Conservation (phyloP, 2,888 invertebrate species). For the Bombylius discolor region DNA sequence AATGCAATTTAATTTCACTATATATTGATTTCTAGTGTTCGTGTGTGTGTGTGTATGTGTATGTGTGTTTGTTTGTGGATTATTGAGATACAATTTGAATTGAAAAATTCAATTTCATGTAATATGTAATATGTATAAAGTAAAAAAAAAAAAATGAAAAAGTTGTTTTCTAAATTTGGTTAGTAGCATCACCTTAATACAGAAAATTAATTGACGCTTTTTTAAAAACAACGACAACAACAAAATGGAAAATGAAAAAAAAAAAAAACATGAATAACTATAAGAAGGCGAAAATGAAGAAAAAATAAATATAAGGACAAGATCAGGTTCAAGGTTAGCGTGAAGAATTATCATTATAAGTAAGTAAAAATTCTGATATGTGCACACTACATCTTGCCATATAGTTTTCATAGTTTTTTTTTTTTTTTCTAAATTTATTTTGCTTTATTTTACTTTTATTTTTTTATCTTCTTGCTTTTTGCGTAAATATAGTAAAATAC, state of each 20-base stretch:
- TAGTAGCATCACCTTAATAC: neutral
- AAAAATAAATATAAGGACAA: neutral
- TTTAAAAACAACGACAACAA: no score
- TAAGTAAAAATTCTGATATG: neutral
- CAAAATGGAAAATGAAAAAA: no score
- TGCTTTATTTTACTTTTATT: neutral
- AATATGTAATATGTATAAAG: no score
- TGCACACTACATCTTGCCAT: neutral
- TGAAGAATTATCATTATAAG: neutral
- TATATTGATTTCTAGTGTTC: no score
- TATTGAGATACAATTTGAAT: no score
- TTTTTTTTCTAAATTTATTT: neutral
- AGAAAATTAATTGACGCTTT: neutral
- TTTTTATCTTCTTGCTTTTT: neutral
- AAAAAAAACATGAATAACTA: neutral
- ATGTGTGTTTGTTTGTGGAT: no score
- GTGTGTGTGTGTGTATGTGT: no score
- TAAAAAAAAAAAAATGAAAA: neutral
- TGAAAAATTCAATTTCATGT: no score
- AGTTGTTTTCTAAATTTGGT: neutral
- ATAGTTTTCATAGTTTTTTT: neutral
- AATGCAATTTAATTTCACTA: no score
- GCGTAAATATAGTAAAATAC: no score
- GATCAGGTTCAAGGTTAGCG: slow-evolving; percentile 8
- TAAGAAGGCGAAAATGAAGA: no score